Conservation (phyloP, 2,888 invertebrate species). For the Nebria brevicollis region DNA sequence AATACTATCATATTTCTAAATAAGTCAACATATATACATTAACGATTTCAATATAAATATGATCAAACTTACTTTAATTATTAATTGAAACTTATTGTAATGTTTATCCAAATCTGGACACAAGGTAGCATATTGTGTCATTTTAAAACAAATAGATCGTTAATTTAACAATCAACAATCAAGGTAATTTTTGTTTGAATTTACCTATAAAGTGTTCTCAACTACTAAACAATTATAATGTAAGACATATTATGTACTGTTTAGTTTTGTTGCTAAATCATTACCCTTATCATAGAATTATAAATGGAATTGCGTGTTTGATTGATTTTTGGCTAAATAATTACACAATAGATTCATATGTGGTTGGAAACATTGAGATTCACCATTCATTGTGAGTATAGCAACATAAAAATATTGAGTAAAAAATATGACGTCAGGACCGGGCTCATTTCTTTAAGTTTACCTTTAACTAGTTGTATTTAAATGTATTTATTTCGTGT, state of each 20-base stretch:
- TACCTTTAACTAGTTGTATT: background rate
- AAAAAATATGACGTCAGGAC: background rate
- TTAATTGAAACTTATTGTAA: background rate
- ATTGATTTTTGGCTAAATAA: too few species aligned
- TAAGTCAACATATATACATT: background rate
- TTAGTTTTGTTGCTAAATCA: too few species aligned
- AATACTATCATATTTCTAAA: conserved; percentile 23
- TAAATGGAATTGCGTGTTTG: too few species aligned
- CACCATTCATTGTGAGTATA: background rate
- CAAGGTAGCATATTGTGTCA: background rate
- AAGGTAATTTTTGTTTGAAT: background rate
- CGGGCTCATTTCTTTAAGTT: background rate
- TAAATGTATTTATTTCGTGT: background rate
- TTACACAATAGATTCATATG: background rate
- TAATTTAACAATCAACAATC: background rate
- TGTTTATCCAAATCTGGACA: background rate
- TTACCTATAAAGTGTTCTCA: too few species aligned
- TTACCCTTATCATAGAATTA: too few species aligned
- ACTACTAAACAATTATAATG: too few species aligned
- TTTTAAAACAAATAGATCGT: background rate
- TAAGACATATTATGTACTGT: too few species aligned
- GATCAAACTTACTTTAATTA: background rate
- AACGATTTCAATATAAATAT: background rate
- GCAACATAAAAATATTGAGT: background rate
- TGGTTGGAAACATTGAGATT: background rate